Conservation (phyloP, 2,113 vertebrate species). For the Ageneiosus marmoratus region DNA sequence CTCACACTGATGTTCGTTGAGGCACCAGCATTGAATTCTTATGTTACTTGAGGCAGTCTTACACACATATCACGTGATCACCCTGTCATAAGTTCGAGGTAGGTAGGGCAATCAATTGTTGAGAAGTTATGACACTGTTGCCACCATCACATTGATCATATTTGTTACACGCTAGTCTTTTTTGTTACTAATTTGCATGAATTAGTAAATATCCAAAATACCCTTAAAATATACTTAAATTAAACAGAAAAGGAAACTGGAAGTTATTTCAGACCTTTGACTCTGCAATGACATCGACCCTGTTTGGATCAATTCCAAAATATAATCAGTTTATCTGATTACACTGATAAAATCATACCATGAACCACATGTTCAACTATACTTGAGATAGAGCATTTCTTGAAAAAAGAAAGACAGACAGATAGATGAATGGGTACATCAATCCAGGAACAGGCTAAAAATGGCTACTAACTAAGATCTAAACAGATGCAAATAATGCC, state of each 20-base stretch:
- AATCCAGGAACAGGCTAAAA: neutral
- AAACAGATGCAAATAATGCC: neutral
- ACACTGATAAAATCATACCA: too few relatives aligned
- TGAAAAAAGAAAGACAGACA: neutral
- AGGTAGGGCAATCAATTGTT: too few relatives aligned
- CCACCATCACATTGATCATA: too few relatives aligned
- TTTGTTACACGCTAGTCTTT: neutral
- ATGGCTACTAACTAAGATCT: too few relatives aligned
- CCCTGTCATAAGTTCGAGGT: too few relatives aligned
- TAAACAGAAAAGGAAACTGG: neutral
- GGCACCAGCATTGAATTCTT: too few relatives aligned
- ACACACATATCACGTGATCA: too few relatives aligned
- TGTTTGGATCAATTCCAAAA: neutral
- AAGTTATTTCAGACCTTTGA: neutral
- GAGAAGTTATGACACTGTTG: too few relatives aligned
- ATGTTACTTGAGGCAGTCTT: too few relatives aligned
- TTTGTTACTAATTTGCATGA: neutral
- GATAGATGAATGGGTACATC: neutral
- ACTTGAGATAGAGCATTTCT: neutral
- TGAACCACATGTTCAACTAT: neutral
- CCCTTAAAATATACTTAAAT: neutral
- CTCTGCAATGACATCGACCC: neutral
- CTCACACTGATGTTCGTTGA: too few relatives aligned
- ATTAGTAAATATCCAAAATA: too few relatives aligned
- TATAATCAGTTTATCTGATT: neutral